Percentiles rank a stretch among this genome's conserved stretches.
phyloP scores from a whole-genome alignment of 2,113 vertebrate genomes.

The Nansenia antarctica region DNA sequence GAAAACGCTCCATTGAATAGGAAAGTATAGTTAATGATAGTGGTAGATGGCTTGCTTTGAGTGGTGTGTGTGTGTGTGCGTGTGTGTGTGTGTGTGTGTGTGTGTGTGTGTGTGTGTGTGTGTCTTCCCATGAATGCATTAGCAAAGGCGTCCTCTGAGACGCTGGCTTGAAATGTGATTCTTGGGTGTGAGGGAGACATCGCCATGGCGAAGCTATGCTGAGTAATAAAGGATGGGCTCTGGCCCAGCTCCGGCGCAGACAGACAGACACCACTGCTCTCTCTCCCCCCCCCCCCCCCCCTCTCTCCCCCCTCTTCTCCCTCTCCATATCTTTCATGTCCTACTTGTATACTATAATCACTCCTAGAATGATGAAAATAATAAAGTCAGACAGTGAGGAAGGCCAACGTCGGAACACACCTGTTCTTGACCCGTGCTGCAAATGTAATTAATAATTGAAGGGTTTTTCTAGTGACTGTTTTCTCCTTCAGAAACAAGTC shows the following conservation, averaged over 20 bases:
- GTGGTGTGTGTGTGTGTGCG: constrained; percentile 21
- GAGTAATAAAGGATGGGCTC: constrained; percentile 74
- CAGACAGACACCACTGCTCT: neutral
- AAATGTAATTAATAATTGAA: too few relatives aligned
- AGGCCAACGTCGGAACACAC: too few relatives aligned
- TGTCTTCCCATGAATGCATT: neutral
- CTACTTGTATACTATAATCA: too few relatives aligned
- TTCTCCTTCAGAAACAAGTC: too few relatives aligned
- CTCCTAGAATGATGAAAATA: too few relatives aligned
- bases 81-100: constrained; percentile 38
- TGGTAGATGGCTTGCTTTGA: neutral
- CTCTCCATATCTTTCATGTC: neutral
- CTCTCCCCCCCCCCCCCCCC: constrained; percentile 21
- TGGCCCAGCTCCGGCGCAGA: constrained; percentile 48
- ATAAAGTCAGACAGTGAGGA: too few relatives aligned
- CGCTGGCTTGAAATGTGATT: constrained; percentile 58
- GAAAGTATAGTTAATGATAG: neutral
- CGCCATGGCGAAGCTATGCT: constrained; percentile 68
- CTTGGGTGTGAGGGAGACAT: constrained; percentile 44
- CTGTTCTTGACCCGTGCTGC: too few relatives aligned
- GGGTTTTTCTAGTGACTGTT: too few relatives aligned
- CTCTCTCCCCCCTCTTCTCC: constrained; percentile 15
- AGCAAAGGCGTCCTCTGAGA: constrained; percentile 57
- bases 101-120: constrained; percentile 51
- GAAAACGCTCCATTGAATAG: neutral